Conservation (phyloP, 1,140 invertebrate genomes). For the Dryas iulia region DNA sequence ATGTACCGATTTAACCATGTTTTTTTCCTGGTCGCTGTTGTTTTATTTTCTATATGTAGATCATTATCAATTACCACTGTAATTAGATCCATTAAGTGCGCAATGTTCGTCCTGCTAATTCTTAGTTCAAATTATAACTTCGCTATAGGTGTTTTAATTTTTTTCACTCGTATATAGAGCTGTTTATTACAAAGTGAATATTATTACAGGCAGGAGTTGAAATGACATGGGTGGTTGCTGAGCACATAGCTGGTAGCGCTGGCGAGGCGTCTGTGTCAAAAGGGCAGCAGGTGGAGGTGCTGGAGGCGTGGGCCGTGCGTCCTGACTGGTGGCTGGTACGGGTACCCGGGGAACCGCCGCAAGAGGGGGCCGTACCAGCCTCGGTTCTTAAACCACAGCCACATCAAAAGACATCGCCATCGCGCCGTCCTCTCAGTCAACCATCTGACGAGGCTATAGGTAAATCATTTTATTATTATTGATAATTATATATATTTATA, state of each 20-base stretch:
- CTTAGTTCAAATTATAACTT: no score
- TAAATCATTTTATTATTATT: no score
- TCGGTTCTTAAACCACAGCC: conserved; percentile 89
- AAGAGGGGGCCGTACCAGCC: conserved; percentile 91
- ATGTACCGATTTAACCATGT: no score
- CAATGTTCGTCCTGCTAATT: no score
- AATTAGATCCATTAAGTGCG: no score
- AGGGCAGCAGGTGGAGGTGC: conserved; percentile 95
- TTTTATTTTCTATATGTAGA: no score
- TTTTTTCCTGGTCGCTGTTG: no score
- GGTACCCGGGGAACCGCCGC: conserved; percentile 82
- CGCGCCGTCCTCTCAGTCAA: conserved; percentile 72
- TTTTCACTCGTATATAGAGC: no score
- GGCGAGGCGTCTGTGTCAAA: conserved; percentile 90
- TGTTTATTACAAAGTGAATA: neutral
- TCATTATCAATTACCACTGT: no score
- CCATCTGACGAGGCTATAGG: conserved; percentile 60
- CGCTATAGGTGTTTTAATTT: no score
- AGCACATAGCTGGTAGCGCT: conserved; percentile 86
- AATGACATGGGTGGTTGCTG: conserved; percentile 93
- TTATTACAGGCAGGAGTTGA: conserved; percentile 77
- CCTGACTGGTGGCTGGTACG: conserved; percentile 84
- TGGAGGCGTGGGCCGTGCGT: conserved; percentile 84
- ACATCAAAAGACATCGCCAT: conserved; percentile 83
- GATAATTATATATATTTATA: neutral